phyloP scores from a whole-genome alignment of 35 echinoderm and acorn worm species.

The Diadema setosum region DNA sequence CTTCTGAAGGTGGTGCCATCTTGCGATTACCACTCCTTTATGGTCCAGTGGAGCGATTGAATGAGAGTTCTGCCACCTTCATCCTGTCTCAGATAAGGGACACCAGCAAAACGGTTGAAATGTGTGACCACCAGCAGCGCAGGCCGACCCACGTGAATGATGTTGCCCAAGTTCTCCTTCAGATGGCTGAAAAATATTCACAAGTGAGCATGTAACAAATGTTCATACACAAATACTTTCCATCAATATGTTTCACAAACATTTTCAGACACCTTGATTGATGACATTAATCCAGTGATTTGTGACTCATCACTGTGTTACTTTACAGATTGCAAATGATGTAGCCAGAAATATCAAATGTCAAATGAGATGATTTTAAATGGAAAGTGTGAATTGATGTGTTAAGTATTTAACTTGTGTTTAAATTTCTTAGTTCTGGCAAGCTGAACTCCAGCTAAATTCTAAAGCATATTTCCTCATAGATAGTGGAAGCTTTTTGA shows the following conservation, averaged over 20 bases:
- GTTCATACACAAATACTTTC: not conserved
- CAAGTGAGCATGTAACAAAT: slow-evolving; percentile 1
- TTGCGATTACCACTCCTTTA: slow-evolving; percentile 86
- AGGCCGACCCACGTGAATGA: slow-evolving; percentile 74
- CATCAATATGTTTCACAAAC: not conserved
- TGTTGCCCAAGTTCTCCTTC: slow-evolving; percentile 54
- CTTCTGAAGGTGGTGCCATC: not conserved
- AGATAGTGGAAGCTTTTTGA: too few species aligned
- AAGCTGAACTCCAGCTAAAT: too few species aligned
- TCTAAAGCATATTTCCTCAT: too few species aligned
- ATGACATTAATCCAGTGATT: not conserved
- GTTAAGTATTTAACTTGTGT: too few species aligned
- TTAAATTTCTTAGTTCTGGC: too few species aligned
- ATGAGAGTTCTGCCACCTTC: slow-evolving; percentile 75
- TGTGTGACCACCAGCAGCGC: slow-evolving; percentile 55
- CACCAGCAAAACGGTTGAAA: not conserved
- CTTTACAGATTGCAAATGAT: not conserved
- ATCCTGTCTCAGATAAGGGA: slow-evolving; percentile 42
- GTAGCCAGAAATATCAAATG: not conserved
- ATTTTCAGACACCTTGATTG: not conserved
- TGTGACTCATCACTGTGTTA: not conserved
- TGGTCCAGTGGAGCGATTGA: slow-evolving; percentile 72
- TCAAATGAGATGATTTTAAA: too few species aligned
- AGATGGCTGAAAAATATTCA: slow-evolving; percentile 52
- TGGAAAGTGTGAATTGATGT: too few species aligned